A percentile compares a stretch with the other conserved stretches of the same genome.
These are phyloP conservation scores for Lymantria dispar DNA, from an alignment of 2,888 invertebrate species.

Conservation along the genomic window DNA sequence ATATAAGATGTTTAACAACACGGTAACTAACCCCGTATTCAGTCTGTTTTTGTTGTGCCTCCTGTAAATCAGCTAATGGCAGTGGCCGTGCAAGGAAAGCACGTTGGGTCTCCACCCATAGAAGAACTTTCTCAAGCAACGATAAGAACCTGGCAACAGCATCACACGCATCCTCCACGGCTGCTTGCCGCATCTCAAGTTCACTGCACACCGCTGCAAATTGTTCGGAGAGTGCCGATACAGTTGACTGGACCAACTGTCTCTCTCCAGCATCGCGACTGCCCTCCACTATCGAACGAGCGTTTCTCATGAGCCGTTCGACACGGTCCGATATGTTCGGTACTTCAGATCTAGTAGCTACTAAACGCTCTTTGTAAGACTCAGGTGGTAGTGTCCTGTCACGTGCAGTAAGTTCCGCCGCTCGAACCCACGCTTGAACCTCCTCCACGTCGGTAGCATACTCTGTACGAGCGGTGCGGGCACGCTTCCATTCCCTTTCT, in stretches of 20 bases:
- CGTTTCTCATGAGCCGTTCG: slow-evolving; percentile 90
- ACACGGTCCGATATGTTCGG: slow-evolving; percentile 87
- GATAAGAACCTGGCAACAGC: slow-evolving; percentile 94
- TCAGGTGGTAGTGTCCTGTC: slow-evolving; percentile 91
- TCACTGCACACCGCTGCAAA: slow-evolving; percentile 89
- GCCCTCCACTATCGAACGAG: slow-evolving; percentile 89
- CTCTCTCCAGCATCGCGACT: slow-evolving; percentile 90
- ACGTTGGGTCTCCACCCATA: slow-evolving; percentile 92
- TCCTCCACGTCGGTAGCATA: slow-evolving; percentile 91
- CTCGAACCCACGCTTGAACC: slow-evolving; percentile 91
- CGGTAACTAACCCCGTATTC: slow-evolving; percentile 88
- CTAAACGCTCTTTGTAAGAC: slow-evolving; percentile 88
- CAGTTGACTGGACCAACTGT: slow-evolving; percentile 87
- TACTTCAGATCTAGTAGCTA: slow-evolving; percentile 89
- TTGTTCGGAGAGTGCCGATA: slow-evolving; percentile 89
- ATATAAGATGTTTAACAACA: not conserved
- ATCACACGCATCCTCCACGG: slow-evolving; percentile 93
- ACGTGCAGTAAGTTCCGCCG: slow-evolving; percentile 91
- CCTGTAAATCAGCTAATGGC: slow-evolving; percentile 88
- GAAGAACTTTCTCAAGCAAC: slow-evolving; percentile 90
- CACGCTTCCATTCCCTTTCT: slow-evolving; percentile 93
- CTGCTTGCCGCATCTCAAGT: slow-evolving; percentile 91
- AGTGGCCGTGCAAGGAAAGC: slow-evolving; percentile 90
- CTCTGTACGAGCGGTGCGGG: slow-evolving; percentile 90
- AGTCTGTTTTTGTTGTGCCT: slow-evolving; percentile 92